Base-by-base conservation (phyloP, 2,797 vertebrate species). In the Malurus splendens region DNA sequence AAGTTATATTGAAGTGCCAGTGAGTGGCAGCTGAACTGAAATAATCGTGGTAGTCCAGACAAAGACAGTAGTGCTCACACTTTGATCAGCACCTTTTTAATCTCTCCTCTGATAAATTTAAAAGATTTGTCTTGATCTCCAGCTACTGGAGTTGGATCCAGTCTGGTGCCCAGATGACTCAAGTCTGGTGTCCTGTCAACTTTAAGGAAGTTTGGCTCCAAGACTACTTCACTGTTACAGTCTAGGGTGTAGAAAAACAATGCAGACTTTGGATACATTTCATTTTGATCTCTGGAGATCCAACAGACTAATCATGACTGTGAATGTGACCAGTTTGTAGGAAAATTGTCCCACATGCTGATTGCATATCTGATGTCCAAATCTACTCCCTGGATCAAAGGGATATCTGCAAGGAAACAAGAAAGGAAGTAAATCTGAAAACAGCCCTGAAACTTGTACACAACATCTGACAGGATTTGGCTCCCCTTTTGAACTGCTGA, bases 381-480 rank as follows among this genome's bases (percentile, higher is more conserved):
- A 91, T 85, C 75, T 73, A 82, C 93, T 89, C 44, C 32, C 86
- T 87, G 64, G 79, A 93, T 96, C 96, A 96, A 95, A 95, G 91
- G 84, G 84, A 95, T 96, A 96, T 97, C 93, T 95, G 77, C 66
- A 81, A 95, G 95, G 91, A 96, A 96, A 90, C 83, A 86, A 92
- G 93, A 92, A 81, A 96, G 94, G 96, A 97, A 97, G 75, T 84
- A 59, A 86, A 96, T 95, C 94, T 94, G 94, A 94, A 97, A 96
- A 96, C 95, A 96, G 95, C 91, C 70, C 91, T 93, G 89, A 93
- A 89, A 82, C 89, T 90, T 93, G 86, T 95, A 95, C 19, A 32
- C 87, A 94, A 89, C 89, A 88, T 96, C 93, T 96, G 90, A 93
- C 95, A 93, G 89, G 90, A 73, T 95, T 96, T 96, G 94, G 79